Percentiles rank a stretch among this genome's conserved stretches.
Evolutionary conservation across 1,140 invertebrate genomes (phyloP).

Genomic region (Reticulitermes speratus): DNA sequence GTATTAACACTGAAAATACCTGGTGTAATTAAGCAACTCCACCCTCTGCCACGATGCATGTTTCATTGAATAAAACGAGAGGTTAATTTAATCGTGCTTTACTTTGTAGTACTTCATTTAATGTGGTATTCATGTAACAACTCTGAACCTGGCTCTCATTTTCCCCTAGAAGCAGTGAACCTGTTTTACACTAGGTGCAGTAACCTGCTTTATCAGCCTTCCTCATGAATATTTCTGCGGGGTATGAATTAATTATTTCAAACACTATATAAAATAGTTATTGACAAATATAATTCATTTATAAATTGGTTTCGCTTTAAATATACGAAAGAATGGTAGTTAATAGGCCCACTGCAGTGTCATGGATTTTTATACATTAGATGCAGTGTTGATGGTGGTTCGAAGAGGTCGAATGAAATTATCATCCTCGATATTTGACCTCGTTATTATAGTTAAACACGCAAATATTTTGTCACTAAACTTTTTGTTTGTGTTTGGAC

Average conservation of each 20-base stretch:
- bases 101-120: constrained; percentile 9
- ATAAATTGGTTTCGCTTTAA: background rate
- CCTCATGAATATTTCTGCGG: background rate
- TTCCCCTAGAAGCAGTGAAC: background rate
- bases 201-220: background rate
- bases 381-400: background rate
- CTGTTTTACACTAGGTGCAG: background rate
- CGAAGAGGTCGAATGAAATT: too few species aligned
- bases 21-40: constrained; percentile 1
- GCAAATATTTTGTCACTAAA: too few species aligned
- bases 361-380: background rate
- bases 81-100: constrained; percentile 19
- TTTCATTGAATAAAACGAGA: constrained; percentile 13
- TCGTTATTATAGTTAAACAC: too few species aligned
- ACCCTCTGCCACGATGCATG: background rate
- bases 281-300: background rate
- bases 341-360: background rate
- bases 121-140: constrained; percentile 1
- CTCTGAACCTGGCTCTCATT: background rate
- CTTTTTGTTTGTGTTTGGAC: too few species aligned
- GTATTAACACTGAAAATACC: constrained; percentile 19
- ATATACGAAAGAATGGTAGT: background rate
- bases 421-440: too few species aligned
- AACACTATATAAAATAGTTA: background rate
- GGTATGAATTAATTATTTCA: background rate